Conservation (phyloP, 2,113 vertebrate genomes). For the Cervus canadensis region DNA sequence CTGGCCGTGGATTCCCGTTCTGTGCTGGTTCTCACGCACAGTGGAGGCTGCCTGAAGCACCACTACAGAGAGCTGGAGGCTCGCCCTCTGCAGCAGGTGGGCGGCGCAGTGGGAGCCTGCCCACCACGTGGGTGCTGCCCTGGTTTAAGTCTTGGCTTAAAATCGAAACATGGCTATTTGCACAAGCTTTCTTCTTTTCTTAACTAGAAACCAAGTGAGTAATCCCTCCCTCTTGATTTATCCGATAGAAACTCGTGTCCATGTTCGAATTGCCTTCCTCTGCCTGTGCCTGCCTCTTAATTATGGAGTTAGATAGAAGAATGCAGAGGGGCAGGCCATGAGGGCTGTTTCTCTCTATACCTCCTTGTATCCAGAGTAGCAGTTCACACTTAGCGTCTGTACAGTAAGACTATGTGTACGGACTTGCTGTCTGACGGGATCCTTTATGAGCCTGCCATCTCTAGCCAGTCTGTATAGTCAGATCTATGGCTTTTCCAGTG, state of each 20-base stretch:
- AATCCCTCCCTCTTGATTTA: background rate
- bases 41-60: background rate
- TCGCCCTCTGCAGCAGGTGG: accelerated
- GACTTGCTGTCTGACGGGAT: background rate
- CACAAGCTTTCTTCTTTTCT: background rate
- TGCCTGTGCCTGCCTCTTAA: accelerated
- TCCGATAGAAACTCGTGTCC: accelerated
- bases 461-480: background rate
- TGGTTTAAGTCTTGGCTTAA: background rate
- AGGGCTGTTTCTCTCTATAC: background rate
- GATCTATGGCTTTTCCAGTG: background rate
- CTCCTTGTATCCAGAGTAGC: accelerated
- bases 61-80: background rate
- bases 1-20: accelerated
- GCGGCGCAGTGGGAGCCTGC: accelerated
- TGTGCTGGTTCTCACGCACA: accelerated
- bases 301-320: accelerated
- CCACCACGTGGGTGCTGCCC: too few relatives aligned
- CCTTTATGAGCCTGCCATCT: accelerated
- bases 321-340: background rate
- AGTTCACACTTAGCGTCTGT: accelerated
- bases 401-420: accelerated
- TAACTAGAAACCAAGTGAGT: too few relatives aligned
- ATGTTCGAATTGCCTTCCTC: accelerated
- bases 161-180: accelerated